Conservation (phyloP, 1,140 invertebrate genomes). For the Lamellibrachia luymesi region DNA sequence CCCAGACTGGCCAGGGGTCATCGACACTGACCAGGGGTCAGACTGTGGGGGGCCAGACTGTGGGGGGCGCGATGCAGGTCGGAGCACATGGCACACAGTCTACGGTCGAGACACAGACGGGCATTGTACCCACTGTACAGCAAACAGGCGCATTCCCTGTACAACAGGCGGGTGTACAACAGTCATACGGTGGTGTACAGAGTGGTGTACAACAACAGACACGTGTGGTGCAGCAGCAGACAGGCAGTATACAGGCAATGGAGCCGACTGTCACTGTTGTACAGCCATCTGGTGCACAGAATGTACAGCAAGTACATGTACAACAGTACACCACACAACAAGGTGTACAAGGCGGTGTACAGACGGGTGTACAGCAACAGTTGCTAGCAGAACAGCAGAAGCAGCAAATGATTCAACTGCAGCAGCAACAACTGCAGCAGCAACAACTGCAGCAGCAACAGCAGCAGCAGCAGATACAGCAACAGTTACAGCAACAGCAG, state of each 20-base stretch:
- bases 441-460: slow-evolving; percentile 12
- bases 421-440: slow-evolving; percentile 31
- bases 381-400: neutral
- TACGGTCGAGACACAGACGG: neutral
- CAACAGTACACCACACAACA: neutral
- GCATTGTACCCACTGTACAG: neutral
- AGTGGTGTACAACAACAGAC: neutral
- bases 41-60: neutral
- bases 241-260: neutral
- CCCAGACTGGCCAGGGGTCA: neutral
- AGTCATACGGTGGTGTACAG: neutral
- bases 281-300: neutral
- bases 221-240: neutral
- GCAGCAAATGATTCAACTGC: slow-evolving; percentile 20
- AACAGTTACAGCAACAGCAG: slow-evolving; percentile 18
- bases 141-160: neutral
- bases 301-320: neutral
- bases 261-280: neutral
- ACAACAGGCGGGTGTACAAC: neutral
- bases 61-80: neutral
- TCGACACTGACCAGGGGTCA: neutral
- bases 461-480: slow-evolving; percentile 32
- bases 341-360: neutral
- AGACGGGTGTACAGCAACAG: neutral
- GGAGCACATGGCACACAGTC: neutral